phyloP scores from a whole-genome alignment of 2,888 invertebrate genomes.

The Andrena haemorrhoa region DNA sequence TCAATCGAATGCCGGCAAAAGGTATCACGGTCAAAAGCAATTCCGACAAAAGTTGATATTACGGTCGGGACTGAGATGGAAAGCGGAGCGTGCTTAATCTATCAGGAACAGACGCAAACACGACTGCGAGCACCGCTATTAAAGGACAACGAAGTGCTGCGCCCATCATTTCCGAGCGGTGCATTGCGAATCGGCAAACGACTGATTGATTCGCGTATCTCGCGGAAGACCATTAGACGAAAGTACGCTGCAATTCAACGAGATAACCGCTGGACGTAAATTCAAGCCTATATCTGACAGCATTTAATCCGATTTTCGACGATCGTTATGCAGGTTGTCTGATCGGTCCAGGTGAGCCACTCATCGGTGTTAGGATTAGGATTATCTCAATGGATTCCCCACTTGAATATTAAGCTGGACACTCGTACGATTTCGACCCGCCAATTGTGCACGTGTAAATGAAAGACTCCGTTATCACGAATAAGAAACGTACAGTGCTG shows the following conservation, averaged over 20 bases:
- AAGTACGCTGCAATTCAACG: slow-evolving; percentile 51
- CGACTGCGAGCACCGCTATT: slow-evolving; percentile 25
- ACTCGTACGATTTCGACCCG: slow-evolving; percentile 19
- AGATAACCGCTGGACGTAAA: slow-evolving; percentile 61
- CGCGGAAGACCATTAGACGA: slow-evolving; percentile 53
- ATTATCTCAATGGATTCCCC: slow-evolving; percentile 54
- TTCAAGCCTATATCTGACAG: slow-evolving; percentile 53
- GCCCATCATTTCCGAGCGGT: slow-evolving; percentile 45
- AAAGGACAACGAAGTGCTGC: slow-evolving; percentile 41
- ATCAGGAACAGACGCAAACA: slow-evolving; percentile 31
- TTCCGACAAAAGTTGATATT: background rate
- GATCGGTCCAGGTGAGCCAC: slow-evolving; percentile 48
- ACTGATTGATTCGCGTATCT: slow-evolving; percentile 60
- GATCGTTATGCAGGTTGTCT: slow-evolving; percentile 52
- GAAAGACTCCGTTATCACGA: background rate
- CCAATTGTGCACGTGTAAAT: slow-evolving; percentile 29
- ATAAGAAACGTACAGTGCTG: background rate
- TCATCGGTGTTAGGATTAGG: slow-evolving; percentile 57
- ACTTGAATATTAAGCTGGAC: slow-evolving; percentile 41
- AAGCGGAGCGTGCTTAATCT: slow-evolving; percentile 18
- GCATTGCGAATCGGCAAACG: slow-evolving; percentile 36
- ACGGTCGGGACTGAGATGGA: background rate
- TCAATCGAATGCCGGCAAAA: background rate
- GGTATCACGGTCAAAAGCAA: background rate
- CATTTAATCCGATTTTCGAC: slow-evolving; percentile 63